Percentiles rank a stretch among this genome's conserved stretches.
Evolutionary conservation across 92 coral and sea anemone genomes (phyloP).

Genomic region (Heliopora coerulea): DNA sequence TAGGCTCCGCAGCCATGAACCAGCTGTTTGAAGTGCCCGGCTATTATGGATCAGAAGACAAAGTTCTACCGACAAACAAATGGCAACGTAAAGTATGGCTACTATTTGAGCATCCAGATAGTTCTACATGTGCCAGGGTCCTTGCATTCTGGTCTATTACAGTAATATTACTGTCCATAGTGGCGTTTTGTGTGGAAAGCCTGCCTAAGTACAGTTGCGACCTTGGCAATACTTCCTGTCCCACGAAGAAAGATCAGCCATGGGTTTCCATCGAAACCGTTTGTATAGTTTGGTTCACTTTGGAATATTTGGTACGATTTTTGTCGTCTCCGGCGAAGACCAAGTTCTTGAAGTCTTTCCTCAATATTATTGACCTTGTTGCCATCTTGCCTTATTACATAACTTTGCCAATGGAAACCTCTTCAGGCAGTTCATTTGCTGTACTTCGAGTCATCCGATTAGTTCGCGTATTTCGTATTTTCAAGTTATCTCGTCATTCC

Average conservation of each 20-base stretch:
- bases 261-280: slow-evolving; percentile 70
- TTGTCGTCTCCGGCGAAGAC: slow-evolving; percentile 85
- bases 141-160: slow-evolving; percentile 84
- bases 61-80: slow-evolving; percentile 64
- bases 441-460: slow-evolving; percentile 89
- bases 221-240: slow-evolving; percentile 22
- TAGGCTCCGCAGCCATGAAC: slow-evolving; percentile 68
- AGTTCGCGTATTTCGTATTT: slow-evolving; percentile 93
- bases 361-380: slow-evolving; percentile 86
- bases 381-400: slow-evolving; percentile 96
- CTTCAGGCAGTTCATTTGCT: slow-evolving; percentile 74
- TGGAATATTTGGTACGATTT: slow-evolving; percentile 78
- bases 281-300: slow-evolving; percentile 90
- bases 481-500: slow-evolving; percentile 95
- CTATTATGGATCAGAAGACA: slow-evolving; percentile 54
- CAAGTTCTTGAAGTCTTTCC: slow-evolving; percentile 72
- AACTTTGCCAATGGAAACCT: slow-evolving; percentile 77
- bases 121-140: slow-evolving; percentile 73
- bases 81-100: slow-evolving; percentile 79
- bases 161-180: slow-evolving; percentile 76
- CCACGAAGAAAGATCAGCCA: slow-evolving; percentile 25
- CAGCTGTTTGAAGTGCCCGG: slow-evolving; percentile 79
- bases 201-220: slow-evolving; percentile 67
- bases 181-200: slow-evolving; percentile 89
- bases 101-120: slow-evolving; percentile 91